Evolutionary conservation across 2,113 vertebrate species (phyloP).

Genomic region (Antechinus stuartii): DNA sequence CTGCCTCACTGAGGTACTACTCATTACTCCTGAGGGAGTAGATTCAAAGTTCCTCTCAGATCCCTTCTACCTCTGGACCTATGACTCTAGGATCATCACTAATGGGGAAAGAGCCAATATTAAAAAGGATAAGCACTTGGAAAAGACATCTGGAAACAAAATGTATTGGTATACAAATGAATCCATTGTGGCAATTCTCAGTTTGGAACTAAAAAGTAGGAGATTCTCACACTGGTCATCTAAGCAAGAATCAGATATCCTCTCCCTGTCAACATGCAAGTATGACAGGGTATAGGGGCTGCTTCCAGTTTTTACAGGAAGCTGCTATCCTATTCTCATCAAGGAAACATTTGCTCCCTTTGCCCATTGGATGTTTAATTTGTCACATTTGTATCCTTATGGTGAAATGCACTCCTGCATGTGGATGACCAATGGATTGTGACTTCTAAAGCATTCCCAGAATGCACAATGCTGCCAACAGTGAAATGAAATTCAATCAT

Average conservation of each 20-base stretch:
- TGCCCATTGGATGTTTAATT: not conserved
- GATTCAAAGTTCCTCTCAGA: not conserved
- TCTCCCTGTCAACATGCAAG: not conserved
- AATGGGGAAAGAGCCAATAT: not conserved
- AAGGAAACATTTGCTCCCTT: not conserved
- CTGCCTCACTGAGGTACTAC: not conserved
- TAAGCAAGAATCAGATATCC: not conserved
- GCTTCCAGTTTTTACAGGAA: not conserved
- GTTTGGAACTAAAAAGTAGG: not conserved
- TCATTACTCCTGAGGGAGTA: not conserved
- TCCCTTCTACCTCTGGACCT: not conserved
- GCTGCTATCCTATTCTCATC: not conserved
- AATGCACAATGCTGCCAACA: not conserved
- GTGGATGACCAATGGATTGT: not conserved
- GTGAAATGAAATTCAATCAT: constrained; percentile 18
- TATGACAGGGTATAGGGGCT: not conserved
- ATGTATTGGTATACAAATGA: not conserved
- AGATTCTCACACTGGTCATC: no score
- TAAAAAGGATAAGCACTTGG: not conserved
- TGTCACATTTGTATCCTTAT: not conserved
- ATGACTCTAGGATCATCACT: not conserved
- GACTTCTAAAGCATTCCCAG: not conserved
- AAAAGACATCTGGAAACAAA: not conserved
- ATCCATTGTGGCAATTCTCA: not conserved
- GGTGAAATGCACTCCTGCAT: not conserved